Evolutionary conservation across 2,888 invertebrate species (phyloP).

Genomic region (Drosophila falleni): DNA sequence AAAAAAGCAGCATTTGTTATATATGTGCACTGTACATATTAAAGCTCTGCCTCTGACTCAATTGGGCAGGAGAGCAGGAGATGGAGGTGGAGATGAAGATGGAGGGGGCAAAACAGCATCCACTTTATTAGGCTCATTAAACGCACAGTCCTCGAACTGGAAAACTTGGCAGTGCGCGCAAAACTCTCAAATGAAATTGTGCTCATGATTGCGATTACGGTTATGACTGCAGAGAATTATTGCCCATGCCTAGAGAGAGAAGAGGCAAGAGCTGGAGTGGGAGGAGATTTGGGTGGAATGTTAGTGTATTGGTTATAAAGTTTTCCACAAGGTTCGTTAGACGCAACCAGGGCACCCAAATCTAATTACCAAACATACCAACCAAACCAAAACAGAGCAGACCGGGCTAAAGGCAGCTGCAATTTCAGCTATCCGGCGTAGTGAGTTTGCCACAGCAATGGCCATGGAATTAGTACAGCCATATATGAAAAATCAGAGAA

Average conservation of each 20-base stretch:
- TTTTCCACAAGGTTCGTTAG: constrained; percentile 58
- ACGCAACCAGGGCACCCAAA: constrained; percentile 41
- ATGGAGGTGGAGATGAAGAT: no score
- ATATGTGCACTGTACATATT: background rate
- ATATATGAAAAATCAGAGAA: constrained; percentile 32
- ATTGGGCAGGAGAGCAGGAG: background rate
- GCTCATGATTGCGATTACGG: constrained; percentile 76
- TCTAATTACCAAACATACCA: constrained; percentile 59
- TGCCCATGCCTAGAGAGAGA: constrained; percentile 21
- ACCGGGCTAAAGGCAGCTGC: background rate
- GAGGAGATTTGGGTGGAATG: background rate
- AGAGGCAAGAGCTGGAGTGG: background rate
- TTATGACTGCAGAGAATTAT: constrained; percentile 66
- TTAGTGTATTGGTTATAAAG: constrained; percentile 40
- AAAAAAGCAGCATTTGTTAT: constrained; percentile 1
- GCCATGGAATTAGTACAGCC: constrained; percentile 43
- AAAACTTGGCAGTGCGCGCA: constrained; percentile 37
- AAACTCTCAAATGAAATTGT: constrained; percentile 73
- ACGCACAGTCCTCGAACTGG: constrained; percentile 50
- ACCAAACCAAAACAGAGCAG: constrained; percentile 29
- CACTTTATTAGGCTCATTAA: constrained; percentile 74
- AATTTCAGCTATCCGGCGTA: constrained; percentile 2
- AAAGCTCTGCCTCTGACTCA: background rate
- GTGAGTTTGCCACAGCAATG: constrained; percentile 34
- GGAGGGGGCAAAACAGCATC: constrained; percentile 20